phyloP scores from a whole-genome alignment of 2,113 vertebrate genomes.

The Nycticorax nycticorax region DNA sequence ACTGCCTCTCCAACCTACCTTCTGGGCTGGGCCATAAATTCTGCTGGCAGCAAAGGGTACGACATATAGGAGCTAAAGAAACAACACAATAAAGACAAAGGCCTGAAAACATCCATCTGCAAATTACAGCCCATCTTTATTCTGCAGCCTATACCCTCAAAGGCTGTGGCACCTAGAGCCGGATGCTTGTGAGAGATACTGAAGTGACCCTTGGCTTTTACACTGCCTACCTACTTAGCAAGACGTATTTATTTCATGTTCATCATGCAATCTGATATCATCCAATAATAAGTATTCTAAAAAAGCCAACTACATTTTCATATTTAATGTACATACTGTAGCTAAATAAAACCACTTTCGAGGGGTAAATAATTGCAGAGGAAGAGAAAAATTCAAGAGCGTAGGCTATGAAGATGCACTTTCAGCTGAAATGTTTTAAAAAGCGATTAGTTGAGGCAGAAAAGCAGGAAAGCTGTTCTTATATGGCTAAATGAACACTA shows the following conservation, averaged over 20 bases:
- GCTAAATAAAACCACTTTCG: slow-evolving; percentile 60
- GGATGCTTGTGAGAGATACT: background rate
- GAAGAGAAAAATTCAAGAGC: slow-evolving; percentile 65
- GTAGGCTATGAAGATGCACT: slow-evolving; percentile 64
- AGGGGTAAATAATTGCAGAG: slow-evolving; percentile 69
- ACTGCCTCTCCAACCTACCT: background rate
- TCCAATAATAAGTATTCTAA: slow-evolving; percentile 65
- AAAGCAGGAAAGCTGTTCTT: slow-evolving; percentile 20
- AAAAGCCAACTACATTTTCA: slow-evolving; percentile 53
- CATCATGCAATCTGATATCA: slow-evolving; percentile 50
- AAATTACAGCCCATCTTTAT: background rate
- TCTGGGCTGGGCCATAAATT: background rate
- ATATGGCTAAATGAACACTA: background rate
- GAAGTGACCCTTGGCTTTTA: slow-evolving; percentile 28
- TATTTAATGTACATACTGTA: slow-evolving; percentile 59
- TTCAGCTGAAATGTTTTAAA: slow-evolving; percentile 59
- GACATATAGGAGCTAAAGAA: background rate
- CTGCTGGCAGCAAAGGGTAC: background rate
- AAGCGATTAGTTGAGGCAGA: slow-evolving; percentile 34
- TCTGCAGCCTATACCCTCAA: background rate
- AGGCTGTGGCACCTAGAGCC: background rate
- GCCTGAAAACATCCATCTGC: background rate
- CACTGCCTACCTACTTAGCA: slow-evolving; percentile 20
- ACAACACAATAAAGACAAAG: background rate
- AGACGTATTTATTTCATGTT: slow-evolving; percentile 34